Evolutionary conservation across 2,113 vertebrate genomes (phyloP), one percentile per base, ranked within the genome.

Genomic region (Zosterops borbonicus): DNA sequence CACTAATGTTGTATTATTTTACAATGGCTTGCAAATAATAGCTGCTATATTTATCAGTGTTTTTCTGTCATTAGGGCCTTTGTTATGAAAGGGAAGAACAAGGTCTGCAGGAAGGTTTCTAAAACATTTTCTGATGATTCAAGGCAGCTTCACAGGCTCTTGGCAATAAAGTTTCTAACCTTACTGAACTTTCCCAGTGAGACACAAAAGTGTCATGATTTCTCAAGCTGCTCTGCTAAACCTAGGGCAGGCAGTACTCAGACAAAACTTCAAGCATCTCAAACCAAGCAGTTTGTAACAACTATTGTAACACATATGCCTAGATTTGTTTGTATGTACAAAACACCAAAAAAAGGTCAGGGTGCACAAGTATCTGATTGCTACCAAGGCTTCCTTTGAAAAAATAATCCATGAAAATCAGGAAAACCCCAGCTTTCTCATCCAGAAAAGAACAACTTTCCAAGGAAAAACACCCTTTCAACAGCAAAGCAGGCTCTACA

Each of bases 1-100:
- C 96, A 97, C 87, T 74, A 87, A 90, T 90, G 90, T 88, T 96
- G 94, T 96, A 97, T 98, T 97, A 81, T 95, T 95, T 98, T 98
- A 97, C 94, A 95, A 96, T 85, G 93, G 84, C 84, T 97, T 91
- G 88, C 95, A 96, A 97, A 97, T 94, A 90, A 97, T 94, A 94
- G 78, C 88, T 93, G 84, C 96, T 96, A 94, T 91, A 98, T 76
- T 97, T 96, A 97, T 97, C 94, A 50, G 50, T 92, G 83, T 21
- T 90, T 89, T 96, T 89, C 69, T 97, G 88, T 75, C 94, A 94
- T 85, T 74, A 89, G 83, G 86, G 74, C 46, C 77, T 83, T 78
- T 85, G 81, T 83, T 96, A 96, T 89, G 71, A 91, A 90, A 94
- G 20, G 49, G 77, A 95, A 91, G 81, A 89, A 46, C 81, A 90